A percentile compares a stretch with the other conserved stretches of the same genome.
These are phyloP conservation scores for Gymnorhina tibicen DNA, from an alignment of 2,113 vertebrate species.

Conservation along the genomic window DNA sequence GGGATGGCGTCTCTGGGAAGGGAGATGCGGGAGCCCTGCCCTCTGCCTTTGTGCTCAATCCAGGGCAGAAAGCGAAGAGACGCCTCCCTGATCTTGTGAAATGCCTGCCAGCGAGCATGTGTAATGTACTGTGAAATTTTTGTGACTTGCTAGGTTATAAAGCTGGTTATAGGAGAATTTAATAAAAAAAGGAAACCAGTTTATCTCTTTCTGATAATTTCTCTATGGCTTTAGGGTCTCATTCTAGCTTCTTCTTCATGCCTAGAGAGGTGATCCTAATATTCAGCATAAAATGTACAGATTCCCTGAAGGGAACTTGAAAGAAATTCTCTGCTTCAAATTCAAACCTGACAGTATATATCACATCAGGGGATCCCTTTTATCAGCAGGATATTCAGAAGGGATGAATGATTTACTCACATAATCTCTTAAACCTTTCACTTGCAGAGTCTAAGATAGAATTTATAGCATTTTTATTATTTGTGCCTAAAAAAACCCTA, in stretches of 20 bases:
- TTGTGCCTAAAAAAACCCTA: not conserved
- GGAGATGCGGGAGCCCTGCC: not conserved
- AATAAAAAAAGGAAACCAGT: slow-evolving; percentile 66
- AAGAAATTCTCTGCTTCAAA: slow-evolving; percentile 59
- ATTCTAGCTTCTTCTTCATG: slow-evolving; percentile 15
- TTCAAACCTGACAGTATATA: slow-evolving; percentile 62
- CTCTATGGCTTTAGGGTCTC: slow-evolving; percentile 38
- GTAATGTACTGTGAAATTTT: slow-evolving; percentile 8
- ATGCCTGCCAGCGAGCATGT: slow-evolving; percentile 12
- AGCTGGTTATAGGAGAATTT: slow-evolving; percentile 55
- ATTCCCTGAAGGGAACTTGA: slow-evolving; percentile 52
- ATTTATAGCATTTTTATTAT: slow-evolving; percentile 66
- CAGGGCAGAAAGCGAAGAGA: not conserved
- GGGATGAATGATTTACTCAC: slow-evolving; percentile 65
- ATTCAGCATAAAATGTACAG: slow-evolving; percentile 30
- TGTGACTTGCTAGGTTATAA: slow-evolving; percentile 58
- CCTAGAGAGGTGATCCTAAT: slow-evolving; percentile 39
- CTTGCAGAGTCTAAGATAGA: slow-evolving; percentile 41
- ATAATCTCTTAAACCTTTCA: slow-evolving; percentile 66
- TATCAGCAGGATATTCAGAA: slow-evolving; percentile 63
- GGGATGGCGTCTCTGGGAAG: not conserved
- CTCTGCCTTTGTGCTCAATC: not conserved
- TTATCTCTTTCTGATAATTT: slow-evolving; percentile 61
- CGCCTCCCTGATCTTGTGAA: not conserved
- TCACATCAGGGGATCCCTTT: slow-evolving; percentile 54